Percentiles rank a stretch among this genome's conserved stretches.
Evolutionary conservation across 2,113 vertebrate genomes (phyloP).

Genomic region (Leiothrix lutea): DNA sequence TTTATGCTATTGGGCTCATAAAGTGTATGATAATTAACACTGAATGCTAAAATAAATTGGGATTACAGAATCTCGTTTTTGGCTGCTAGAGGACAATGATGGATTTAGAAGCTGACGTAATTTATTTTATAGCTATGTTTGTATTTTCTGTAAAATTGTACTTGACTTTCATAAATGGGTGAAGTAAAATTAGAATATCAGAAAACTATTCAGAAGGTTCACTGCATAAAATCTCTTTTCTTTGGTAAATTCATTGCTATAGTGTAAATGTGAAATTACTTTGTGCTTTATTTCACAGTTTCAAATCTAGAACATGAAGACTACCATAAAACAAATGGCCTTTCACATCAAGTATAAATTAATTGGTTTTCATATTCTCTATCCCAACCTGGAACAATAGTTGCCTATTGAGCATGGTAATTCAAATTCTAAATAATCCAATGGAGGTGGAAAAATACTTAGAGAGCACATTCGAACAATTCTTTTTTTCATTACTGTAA

Average conservation of each 20-base stretch:
- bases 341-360: neutral
- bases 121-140: neutral
- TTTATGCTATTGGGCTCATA: neutral
- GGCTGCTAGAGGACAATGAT: neutral
- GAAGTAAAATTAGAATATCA: neutral
- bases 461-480: neutral
- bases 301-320: neutral
- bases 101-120: neutral
- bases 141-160: conserved; percentile 11
- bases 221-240: neutral
- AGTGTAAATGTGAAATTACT: neutral
- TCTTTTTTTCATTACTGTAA: neutral
- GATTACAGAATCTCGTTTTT: neutral
- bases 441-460: neutral
- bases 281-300: neutral
- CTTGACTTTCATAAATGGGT: neutral
- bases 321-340: neutral
- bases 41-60: neutral
- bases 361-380: neutral
- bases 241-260: neutral
- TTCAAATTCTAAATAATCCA: conserved; percentile 9
- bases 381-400: neutral
- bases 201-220: neutral
- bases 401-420: neutral
- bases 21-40: neutral